Conservation (phyloP, 2,888 invertebrate species). For the Mayetiola destructor region DNA sequence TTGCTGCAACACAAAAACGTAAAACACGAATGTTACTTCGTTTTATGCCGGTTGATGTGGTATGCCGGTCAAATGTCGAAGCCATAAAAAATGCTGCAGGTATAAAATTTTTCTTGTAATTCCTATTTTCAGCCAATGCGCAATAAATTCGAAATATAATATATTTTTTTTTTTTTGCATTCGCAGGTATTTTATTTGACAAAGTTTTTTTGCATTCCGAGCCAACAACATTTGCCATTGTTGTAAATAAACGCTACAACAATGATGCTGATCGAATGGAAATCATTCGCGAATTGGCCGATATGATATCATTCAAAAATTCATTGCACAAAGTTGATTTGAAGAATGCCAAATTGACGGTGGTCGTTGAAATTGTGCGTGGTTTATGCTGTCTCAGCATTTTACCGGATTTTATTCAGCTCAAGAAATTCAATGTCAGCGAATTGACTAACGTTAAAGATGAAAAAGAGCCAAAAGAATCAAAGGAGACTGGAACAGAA, state of each 20-base stretch:
- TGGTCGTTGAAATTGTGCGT: slow-evolving; percentile 72
- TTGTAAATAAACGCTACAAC: slow-evolving; percentile 67
- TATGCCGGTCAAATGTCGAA: slow-evolving; percentile 65
- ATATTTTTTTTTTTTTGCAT: too few species aligned
- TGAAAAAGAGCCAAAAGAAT: neutral
- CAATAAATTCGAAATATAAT: too few species aligned
- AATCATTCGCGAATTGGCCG: slow-evolving; percentile 58
- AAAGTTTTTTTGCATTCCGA: slow-evolving; percentile 53
- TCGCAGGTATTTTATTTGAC: slow-evolving; percentile 52
- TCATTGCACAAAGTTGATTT: slow-evolving; percentile 62
- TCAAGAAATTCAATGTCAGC: neutral
- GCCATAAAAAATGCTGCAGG: slow-evolving; percentile 55
- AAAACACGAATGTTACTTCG: slow-evolving; percentile 64
- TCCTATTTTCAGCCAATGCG: too few species aligned
- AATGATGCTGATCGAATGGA: slow-evolving; percentile 53
- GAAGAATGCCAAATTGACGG: slow-evolving; percentile 57
- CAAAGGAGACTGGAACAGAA: neutral
- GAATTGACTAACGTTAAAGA: neutral
- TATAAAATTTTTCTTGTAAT: too few species aligned
- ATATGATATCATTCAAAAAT: slow-evolving; percentile 52
- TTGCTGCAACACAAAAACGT: slow-evolving; percentile 49
- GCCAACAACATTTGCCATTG: slow-evolving; percentile 57
- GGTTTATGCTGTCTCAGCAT: slow-evolving; percentile 30
- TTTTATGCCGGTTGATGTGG: slow-evolving; percentile 64
- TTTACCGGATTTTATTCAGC: neutral